Conservation (phyloP, 2,113 vertebrate species). For the Hippocampus mohnikei region DNA sequence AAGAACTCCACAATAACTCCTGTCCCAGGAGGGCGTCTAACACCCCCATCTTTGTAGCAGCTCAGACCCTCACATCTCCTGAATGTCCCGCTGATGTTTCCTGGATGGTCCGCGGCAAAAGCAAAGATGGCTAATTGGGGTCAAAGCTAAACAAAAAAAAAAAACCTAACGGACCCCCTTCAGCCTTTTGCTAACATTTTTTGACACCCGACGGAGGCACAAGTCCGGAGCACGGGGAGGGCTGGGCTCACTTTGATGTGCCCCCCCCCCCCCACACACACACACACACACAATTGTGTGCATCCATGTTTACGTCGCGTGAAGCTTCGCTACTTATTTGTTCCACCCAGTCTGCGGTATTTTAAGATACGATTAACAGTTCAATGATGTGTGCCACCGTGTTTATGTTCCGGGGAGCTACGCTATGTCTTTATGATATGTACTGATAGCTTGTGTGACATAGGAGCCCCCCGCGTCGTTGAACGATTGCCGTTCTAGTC, state of each 20-base stretch:
- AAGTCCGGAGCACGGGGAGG: neutral
- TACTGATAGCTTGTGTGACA: too few species aligned
- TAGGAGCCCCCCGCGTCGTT: too few species aligned
- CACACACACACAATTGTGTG: too few species aligned
- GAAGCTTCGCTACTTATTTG: too few species aligned
- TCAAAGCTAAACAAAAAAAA: constrained; percentile 29
- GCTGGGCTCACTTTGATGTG: too few species aligned
- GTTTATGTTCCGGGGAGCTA: too few species aligned
- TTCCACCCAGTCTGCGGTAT: too few species aligned
- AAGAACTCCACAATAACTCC: constrained; percentile 38
- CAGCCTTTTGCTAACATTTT: constrained; percentile 34
- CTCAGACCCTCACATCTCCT: neutral
- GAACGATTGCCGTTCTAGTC: neutral
- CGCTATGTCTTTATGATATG: too few species aligned
- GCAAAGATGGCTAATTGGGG: constrained; percentile 2
- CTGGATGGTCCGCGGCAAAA: constrained; percentile 51
- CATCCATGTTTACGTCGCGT: too few species aligned
- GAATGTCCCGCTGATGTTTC: neutral
- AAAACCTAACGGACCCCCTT: constrained; percentile 14
- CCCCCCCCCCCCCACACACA: too few species aligned
- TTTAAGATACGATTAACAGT: too few species aligned
- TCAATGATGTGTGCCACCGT: too few species aligned
- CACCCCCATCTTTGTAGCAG: constrained; percentile 24
- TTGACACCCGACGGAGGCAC: neutral
- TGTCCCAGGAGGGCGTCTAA: constrained; percentile 26